A percentile compares a stretch with the other conserved stretches of the same genome.
phyloP scores from a whole-genome alignment of 2,888 invertebrate genomes.

The Torymus tubicola region DNA sequence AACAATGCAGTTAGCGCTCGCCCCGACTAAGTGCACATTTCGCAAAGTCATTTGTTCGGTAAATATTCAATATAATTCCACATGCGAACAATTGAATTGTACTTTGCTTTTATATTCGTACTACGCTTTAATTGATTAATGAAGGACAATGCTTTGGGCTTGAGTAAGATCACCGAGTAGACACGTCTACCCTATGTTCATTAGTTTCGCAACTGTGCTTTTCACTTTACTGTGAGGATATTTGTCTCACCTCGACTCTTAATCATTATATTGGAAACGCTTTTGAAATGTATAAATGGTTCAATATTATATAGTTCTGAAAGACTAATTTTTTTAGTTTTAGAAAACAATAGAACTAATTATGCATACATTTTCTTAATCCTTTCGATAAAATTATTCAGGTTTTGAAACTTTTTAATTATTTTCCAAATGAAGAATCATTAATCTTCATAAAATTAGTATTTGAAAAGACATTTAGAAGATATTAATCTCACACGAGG shows the following conservation, averaged over 20 bases:
- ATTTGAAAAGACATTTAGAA: slow-evolving; percentile 9
- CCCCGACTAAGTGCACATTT: not conserved
- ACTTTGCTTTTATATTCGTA: slow-evolving; percentile 5
- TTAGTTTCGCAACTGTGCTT: slow-evolving; percentile 22
- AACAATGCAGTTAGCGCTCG: not conserved
- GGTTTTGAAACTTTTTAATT: too few relatives aligned
- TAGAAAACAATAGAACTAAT: too few relatives aligned
- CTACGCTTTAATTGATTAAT: slow-evolving; percentile 33
- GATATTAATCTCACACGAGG: slow-evolving; percentile 15
- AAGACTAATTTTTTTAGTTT: too few relatives aligned
- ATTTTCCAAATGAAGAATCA: not conserved
- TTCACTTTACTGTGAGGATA: slow-evolving; percentile 2
- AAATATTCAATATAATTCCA: slow-evolving; percentile 10
- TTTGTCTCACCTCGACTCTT: not conserved
- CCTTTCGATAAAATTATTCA: too few relatives aligned
- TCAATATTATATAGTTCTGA: too few relatives aligned
- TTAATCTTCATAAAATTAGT: slow-evolving; percentile 22
- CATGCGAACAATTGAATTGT: slow-evolving; percentile 19
- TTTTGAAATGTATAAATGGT: not conserved
- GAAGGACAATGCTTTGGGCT: slow-evolving; percentile 18
- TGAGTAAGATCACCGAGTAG: slow-evolving; percentile 15
- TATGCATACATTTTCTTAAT: too few relatives aligned
- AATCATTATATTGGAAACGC: not conserved
- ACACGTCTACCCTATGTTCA: too few relatives aligned
- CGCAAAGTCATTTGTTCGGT: slow-evolving; percentile 11